phyloP scores from a whole-genome alignment of 2,888 invertebrate species.

The Clivina fossor region DNA sequence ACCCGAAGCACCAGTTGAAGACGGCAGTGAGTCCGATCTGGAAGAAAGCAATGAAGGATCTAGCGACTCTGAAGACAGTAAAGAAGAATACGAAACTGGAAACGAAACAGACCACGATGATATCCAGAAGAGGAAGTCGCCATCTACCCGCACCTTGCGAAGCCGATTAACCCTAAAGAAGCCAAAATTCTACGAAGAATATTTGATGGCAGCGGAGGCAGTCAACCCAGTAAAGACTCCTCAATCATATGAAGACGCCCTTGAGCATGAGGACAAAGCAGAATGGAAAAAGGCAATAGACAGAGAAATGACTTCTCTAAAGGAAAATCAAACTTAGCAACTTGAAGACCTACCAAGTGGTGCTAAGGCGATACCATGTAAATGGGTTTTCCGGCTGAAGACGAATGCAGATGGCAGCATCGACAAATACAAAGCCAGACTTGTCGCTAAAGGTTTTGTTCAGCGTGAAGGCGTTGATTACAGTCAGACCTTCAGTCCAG shows the following conservation, averaged over 20 bases:
- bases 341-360: conserved; percentile 40
- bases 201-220: conserved; percentile 13
- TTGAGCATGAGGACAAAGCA: conserved; percentile 31
- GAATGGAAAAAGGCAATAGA: conserved; percentile 42
- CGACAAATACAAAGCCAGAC: conserved; percentile 43
- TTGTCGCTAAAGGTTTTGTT: conserved; percentile 44
- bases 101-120: conserved; percentile 27
- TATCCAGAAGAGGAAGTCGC: neutral
- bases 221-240: no score
- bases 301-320: conserved; percentile 42
- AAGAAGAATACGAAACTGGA: conserved; percentile 22
- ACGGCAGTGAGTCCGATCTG: neutral
- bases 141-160: neutral
- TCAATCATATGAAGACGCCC: no score
- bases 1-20: no score
- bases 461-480: conserved; percentile 42
- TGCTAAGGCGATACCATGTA: conserved; percentile 40
- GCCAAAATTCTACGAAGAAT: conserved; percentile 29
- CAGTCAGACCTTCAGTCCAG: conserved; percentile 44
- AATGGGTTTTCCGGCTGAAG: conserved; percentile 44
- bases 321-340: conserved; percentile 44
- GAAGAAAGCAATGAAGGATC: neutral
- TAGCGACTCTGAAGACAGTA: no score
- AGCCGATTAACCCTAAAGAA: conserved; percentile 23
- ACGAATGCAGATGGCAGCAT: conserved; percentile 42